Base-by-base conservation (phyloP, 2,797 vertebrate species). In the Poecilia velifera region DNA sequence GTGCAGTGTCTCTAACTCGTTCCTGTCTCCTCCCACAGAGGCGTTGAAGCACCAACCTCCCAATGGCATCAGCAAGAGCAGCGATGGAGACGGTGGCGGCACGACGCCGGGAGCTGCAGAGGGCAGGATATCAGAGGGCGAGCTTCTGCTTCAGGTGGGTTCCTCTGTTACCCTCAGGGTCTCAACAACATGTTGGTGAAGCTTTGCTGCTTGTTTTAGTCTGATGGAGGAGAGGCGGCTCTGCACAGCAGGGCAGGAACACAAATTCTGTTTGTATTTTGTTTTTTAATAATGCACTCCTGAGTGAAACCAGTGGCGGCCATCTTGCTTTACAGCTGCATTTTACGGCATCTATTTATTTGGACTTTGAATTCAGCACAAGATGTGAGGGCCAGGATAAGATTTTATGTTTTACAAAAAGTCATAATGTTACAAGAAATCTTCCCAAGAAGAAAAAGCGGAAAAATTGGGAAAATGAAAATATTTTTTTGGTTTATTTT, bases 91-190 rank as follows among this genome's bases (percentile, higher is more conserved):
- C 1, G 39, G 83, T 25, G 71, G 73, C 0, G 10, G 74, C 43
- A 74, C 73, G 57, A 62, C 77, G 3, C 6, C n/a, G 0, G 86
- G 55, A 71, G 55, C 53, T 25, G 68, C 46, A 10, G 92, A 91
- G 0, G 34, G 77, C 12, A 76, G 0, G 0, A 6, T 96, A 18
- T 91, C 93, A 0, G 96, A 97, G 89, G 96, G 96, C 0, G 95
- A 97, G 74, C 93, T 97, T 70, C 94, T 97, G 57, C 90, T 97
- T 36, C 95, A 96, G 96, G 96, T 97, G 0, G 73, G n/a, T 2
- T 68, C 49, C 14, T 25, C 6, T 45, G 20, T n/a, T 22, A 39
- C 20, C 62, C 34, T 20, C 6, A 34, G 59, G 57, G 28, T 62
- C 34, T 66, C 22, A n/a, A 45, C 2, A 14, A 16, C 2, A 28